Base-by-base conservation (phyloP, 2,113 vertebrate genomes). In the Brachypodius melanocephalos region DNA sequence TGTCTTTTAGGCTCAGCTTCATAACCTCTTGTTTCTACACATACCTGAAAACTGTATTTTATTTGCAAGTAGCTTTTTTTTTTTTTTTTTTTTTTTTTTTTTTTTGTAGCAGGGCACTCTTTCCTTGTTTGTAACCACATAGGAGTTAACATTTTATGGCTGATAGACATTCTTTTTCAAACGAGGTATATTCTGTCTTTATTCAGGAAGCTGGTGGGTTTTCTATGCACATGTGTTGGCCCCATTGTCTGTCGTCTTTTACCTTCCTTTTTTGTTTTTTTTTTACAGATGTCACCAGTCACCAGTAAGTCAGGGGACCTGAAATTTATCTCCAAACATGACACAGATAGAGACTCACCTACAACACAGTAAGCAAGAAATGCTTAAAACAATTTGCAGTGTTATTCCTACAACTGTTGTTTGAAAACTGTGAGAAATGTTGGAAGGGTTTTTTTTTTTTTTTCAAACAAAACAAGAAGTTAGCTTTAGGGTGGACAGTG, bases 271-370 rank as follows among this genome's bases (percentile, higher is more conserved):
- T 93, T 61, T 57, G 51, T 82, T 88, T 89, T 20, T 89, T 20
- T 96, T 96, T 97, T 95, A 48, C 98, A 99, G 98, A 97, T 98
- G 28, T 98, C 98, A 78, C 97, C 98, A 97, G 96, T 90, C 43
- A 97, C 98, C 77, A 98, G 95, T 96, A 98, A 97, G 85, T 97
- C 98, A 62, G 98, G 97, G 83, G 98, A 98, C 57, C 97, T 98
- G 78, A 97, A 91, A 95, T 97, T 97, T 89, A 95, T 98, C 80
- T 98, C 97, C 3, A 98, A 98, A 88, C 92, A 58, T 62, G 98
- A 98, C 95, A 98, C 97, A 20, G 98, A 99, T 26, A 96, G 95
- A 22, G 98, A 98, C 40, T 87, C 96, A 89, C 85, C 97, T 73
- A 29, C 93, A 85, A 88, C 94, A 96, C 97, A 93, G 99, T 99